Evolutionary conservation across 2,888 invertebrate genomes (phyloP), one percentile per base, ranked within the genome.

Genomic region (Neria commutata): DNA sequence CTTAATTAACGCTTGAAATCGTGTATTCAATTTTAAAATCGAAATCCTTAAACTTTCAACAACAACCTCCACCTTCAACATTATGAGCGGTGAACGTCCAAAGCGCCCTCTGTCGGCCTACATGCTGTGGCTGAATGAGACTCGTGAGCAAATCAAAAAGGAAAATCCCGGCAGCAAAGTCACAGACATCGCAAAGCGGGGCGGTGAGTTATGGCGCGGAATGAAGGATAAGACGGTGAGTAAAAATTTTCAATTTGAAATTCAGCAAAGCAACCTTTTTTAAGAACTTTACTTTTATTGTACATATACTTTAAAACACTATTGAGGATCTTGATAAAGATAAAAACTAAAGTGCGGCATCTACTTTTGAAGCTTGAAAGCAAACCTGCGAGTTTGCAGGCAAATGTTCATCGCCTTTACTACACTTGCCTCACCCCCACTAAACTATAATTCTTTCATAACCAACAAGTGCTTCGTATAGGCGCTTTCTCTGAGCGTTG

Each of bases 111-210:
- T 89, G 76, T 91, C 95, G 50, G 96, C 95, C 2, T 99, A 94
- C 81, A 94, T 99, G 91, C 81, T 98, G 68, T 99, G 96, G 95
- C 85, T 98, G 68, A 95, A 93, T 80, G 94, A 91, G 69, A 89
- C 87, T 61, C 86, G 98, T 68, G 93, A 95, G 72, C 84, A 86
- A 67, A 93, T 99, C 67, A 98, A 97, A 82, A 84, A 89, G 33
- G 93, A 95, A 52, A 88, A 93, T 84, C 96, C 98, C 25, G 95
- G 95, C 63, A 90, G 95, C 64, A 89, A 90, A 75, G 89, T 98
- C 24, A 94, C 94, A 8, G 98, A 98, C 76, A 89, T 98, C 62
- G 91, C 95, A 42, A 97, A 95, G 83, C 94, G 93, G 76, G 98
- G 91, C 59, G 98, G 98, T 50, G 96, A 98, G 85, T 84, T 95